Percentiles rank a stretch among this genome's conserved stretches.
Conservation (phyloP, 2,113 vertebrate genomes). For the Trematomus loennbergii region DNA sequence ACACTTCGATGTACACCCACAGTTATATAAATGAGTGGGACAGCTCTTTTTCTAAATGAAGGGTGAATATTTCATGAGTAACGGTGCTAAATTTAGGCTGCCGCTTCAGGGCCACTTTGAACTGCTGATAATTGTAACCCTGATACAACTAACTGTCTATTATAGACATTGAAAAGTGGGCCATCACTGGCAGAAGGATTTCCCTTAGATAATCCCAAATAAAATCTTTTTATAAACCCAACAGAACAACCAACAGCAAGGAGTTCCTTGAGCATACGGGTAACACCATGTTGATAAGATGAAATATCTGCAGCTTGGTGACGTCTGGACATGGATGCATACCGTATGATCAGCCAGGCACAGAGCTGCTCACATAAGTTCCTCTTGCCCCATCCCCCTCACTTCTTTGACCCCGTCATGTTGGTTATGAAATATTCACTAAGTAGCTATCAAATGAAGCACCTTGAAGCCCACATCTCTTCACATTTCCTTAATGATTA, state of each 20-base stretch:
- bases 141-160: conserved; percentile 11
- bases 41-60: conserved; percentile 41
- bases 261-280: background rate
- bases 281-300: background rate
- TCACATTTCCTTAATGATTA: conserved; percentile 27
- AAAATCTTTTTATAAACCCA: background rate
- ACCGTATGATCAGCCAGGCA: background rate
- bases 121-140: conserved; percentile 33
- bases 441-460: conserved; percentile 61
- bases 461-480: conserved; percentile 48
- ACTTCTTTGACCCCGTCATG: conserved; percentile 54
- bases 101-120: conserved; percentile 40
- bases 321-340: background rate
- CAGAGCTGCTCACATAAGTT: conserved; percentile 30
- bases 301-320: background rate
- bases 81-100: conserved; percentile 72
- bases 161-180: conserved; percentile 8
- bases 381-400: conserved; percentile 50
- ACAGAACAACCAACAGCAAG: background rate
- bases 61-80: conserved; percentile 80
- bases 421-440: conserved; percentile 83
- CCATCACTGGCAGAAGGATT: conserved; percentile 5
- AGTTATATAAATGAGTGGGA: conserved; percentile 57
- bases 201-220: background rate
- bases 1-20: conserved; percentile 23